phyloP scores from a whole-genome alignment of 2,113 vertebrate species.

The Anas platyrhynchos region DNA sequence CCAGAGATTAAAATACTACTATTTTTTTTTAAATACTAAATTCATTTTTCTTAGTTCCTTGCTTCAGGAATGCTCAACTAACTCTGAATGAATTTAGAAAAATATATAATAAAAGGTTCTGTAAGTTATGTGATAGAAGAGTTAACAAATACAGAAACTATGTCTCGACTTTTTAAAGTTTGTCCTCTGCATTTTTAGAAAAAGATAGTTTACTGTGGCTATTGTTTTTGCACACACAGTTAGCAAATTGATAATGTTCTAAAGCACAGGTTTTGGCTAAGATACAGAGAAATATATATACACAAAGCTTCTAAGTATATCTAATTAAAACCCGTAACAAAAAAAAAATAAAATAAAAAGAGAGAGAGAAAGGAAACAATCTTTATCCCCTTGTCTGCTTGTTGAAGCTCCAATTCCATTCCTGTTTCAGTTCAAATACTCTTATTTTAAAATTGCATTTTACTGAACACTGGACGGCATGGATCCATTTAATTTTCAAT shows the following conservation, averaged over 20 bases:
- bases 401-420: not conserved
- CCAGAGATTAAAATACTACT: not conserved
- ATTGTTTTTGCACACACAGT: not conserved
- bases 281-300: not conserved
- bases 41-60: not conserved
- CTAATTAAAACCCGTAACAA: not conserved
- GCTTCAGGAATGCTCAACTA: not conserved
- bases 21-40: not conserved
- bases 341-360: no score
- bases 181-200: not conserved
- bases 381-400: not conserved
- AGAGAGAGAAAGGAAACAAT: no score
- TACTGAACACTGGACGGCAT: not conserved
- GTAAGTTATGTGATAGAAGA: not conserved
- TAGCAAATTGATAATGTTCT: not conserved
- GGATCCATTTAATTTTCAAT: not conserved
- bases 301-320: not conserved
- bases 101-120: fast-evolving
- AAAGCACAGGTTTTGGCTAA: not conserved
- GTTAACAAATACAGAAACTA: not conserved
- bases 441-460: not conserved
- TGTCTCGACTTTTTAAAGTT: not conserved
- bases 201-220: not conserved
- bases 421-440: not conserved
- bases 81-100: not conserved